Conservation (phyloP, 2,797 vertebrate genomes). For the Sphaeramia orbicularis region DNA sequence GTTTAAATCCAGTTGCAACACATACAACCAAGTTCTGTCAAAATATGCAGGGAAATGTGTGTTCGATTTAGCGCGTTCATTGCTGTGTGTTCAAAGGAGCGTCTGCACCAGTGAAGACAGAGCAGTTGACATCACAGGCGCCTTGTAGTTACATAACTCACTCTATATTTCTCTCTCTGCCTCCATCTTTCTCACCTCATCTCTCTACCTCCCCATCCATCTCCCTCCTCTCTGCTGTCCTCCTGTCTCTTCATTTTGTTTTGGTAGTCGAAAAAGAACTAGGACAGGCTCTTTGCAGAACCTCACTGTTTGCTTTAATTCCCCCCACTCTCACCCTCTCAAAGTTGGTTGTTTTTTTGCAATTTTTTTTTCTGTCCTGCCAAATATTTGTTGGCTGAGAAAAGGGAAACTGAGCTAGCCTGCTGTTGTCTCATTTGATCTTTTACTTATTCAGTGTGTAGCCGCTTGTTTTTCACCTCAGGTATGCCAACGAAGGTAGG, state of each 20-base stretch:
- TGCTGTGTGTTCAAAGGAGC: constrained; percentile 67
- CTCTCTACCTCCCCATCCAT: background rate
- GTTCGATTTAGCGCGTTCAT: constrained; percentile 39
- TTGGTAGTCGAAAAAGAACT: constrained; percentile 40
- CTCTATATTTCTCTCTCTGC: constrained; percentile 51
- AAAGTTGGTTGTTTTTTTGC: constrained; percentile 25
- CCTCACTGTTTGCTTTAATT: constrained; percentile 51
- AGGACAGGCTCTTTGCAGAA: constrained; percentile 50
- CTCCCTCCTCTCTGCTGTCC: constrained; percentile 15
- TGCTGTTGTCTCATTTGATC: constrained; percentile 25
- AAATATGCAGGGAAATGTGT: constrained; percentile 35
- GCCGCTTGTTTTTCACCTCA: constrained; percentile 10
- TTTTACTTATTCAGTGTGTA: constrained; percentile 22
- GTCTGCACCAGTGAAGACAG: constrained; percentile 55
- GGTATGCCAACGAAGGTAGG: constrained; percentile 2
- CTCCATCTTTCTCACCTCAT: constrained; percentile 38
- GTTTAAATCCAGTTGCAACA: constrained; percentile 50
- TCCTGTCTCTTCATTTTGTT: constrained; percentile 48
- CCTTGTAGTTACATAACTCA: constrained; percentile 68
- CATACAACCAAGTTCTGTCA: constrained; percentile 60
- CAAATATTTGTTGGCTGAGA: constrained; percentile 67
- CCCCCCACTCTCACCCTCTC: constrained; percentile 15
- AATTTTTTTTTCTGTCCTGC: constrained; percentile 14
- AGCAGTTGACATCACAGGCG: constrained; percentile 70
- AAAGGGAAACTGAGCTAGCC: background rate